Evolutionary conservation across 2,113 vertebrate species (phyloP), one percentile per base, ranked within the genome.

Genomic region (Meleagris gallopavo): DNA sequence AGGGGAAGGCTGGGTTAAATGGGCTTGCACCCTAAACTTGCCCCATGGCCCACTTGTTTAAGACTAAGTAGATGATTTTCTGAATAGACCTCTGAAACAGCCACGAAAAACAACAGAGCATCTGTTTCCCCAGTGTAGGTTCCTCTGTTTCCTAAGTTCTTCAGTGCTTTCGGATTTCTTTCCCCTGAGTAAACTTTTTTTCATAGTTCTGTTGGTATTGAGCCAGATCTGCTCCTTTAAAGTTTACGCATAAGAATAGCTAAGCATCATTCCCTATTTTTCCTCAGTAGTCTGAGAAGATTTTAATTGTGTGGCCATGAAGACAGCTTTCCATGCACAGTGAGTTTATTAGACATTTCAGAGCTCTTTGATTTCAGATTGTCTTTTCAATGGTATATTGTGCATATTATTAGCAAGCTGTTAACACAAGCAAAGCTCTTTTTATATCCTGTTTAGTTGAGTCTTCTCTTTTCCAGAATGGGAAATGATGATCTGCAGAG

Each of bases 151-250:
- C 93, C 80, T 71, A 80, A 30, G 32, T 86, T 97, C 57, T 90
- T 91, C 73, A 76, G 77, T 80, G 62, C 84, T 94, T 74, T 90
- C 77, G 13, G 84, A 65, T 75, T 92, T 94, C 74, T 81, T 91
- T 96, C 86, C 86, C 86, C 77, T 87, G 93, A 90, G 83, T 95
- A 94, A 96, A 95, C 89, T 79, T 81, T 94, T 43, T 91, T 95
- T 96, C 96, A 94, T 76, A 60, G 27, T 89, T 93, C 30, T 78
- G 21, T 77, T 97, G 96, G 91, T 73, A 73, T 77, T 83, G 45
- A 45, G 96, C 94, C 96, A 97, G 83, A 88, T 84, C 81, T 95
- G 58, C 72, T 77, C 48, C 87, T 89, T 83, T 80, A 80, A 75
- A 91, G 36, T 41, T 70, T 30, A 36, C 22, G 14, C 11, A 46